phyloP scores from a whole-genome alignment of 2,113 vertebrate species.

The Enhydra lutris region DNA sequence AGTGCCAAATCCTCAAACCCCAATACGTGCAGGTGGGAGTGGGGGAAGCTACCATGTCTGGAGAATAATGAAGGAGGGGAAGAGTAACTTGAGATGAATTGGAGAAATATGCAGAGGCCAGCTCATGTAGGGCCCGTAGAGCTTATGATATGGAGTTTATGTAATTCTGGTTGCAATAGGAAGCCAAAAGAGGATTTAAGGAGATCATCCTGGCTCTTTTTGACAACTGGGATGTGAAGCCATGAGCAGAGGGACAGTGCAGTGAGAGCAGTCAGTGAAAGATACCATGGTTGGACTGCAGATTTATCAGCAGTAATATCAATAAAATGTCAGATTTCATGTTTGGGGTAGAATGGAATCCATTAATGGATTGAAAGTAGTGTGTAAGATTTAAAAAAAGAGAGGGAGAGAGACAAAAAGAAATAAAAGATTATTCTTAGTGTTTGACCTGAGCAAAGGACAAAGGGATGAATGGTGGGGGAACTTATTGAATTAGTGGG shows the following conservation, averaged over 20 bases:
- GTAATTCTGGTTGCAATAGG: background rate
- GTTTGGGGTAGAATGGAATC: background rate
- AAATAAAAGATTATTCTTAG: background rate
- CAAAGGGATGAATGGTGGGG: background rate
- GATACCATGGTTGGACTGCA: background rate
- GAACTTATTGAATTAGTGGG: background rate
- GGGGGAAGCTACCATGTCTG: background rate
- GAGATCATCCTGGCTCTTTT: background rate
- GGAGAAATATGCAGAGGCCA: background rate
- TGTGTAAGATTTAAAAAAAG: background rate
- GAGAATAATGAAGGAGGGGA: background rate
- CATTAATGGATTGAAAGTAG: background rate
- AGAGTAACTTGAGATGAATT: background rate
- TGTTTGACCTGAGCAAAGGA: background rate
- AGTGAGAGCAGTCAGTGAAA: background rate
- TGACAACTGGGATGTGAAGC: background rate
- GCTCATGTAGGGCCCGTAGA: background rate
- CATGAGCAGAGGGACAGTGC: background rate
- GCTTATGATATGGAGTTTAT: background rate
- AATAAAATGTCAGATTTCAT: background rate
- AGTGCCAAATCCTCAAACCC: background rate
- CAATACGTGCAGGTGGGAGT: background rate
- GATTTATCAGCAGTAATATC: background rate
- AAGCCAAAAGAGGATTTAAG: background rate
- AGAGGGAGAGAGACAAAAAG: background rate